These are phyloP conservation scores for Pandemis heparana DNA, from an alignment of 2,888 invertebrate species.

Conservation along the genomic window DNA sequence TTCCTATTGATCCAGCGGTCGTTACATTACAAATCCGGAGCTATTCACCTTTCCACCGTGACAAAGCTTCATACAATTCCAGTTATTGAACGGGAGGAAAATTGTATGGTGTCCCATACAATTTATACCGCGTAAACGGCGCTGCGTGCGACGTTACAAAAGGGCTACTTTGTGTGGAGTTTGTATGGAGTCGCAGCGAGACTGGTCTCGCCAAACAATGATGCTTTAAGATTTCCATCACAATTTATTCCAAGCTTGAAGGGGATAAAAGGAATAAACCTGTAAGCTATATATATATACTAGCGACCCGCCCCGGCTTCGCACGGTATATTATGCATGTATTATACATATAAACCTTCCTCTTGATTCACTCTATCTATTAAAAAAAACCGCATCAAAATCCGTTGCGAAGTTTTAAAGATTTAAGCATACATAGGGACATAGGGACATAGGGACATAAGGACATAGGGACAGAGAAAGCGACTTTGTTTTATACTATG, in stretches of 20 bases:
- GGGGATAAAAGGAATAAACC: background rate
- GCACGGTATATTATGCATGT: no score
- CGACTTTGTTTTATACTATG: no score
- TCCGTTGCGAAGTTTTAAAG: no score
- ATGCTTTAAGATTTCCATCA: slow-evolving; percentile 1
- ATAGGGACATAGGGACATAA: no score
- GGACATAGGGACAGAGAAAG: no score
- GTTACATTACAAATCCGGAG: background rate
- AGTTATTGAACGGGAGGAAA: background rate
- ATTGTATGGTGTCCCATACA: slow-evolving; percentile 2
- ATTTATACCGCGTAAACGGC: background rate
- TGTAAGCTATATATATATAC: no score
- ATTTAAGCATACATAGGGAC: no score
- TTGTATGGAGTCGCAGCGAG: background rate
- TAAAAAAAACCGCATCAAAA: no score
- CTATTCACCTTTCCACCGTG: background rate
- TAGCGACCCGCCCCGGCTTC: no score
- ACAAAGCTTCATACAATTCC: background rate
- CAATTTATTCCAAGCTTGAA: background rate
- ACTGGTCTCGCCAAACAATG: slow-evolving; percentile 7
- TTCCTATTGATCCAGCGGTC: background rate
- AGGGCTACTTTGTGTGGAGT: slow-evolving; percentile 1
- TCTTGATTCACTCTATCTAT: no score
- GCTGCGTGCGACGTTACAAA: background rate
- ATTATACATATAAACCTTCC: no score